Base-by-base conservation (phyloP, 2,113 vertebrate genomes). In the Alexandromys fortis region DNA sequence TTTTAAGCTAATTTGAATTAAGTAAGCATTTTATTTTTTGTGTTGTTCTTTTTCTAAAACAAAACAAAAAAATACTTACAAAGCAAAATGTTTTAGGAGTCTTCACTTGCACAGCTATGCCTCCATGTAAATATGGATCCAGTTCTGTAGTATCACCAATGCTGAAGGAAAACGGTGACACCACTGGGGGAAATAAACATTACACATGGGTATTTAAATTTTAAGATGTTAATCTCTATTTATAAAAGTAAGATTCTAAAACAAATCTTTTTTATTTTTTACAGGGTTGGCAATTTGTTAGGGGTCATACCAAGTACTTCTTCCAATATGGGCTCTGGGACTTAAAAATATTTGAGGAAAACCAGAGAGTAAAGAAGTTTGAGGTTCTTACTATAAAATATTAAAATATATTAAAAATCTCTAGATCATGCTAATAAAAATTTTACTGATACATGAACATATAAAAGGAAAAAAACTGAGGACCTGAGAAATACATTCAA, bases 101-200 rank as follows among this genome's bases (percentile, higher is more conserved):
- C 98, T 99, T 99, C 98, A 99, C 97, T 98, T 99, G 98, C 72
- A 99, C 97, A 97, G 99, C 99, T 98, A 99, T 99, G 58, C 99
- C 99, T 94, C 99, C 99, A 2, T 99, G 99, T 95, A 99, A 98
- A 96, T 99, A 99, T 72, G 99, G 98, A 94, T 99, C 99, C 97
- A 99, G 98, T 14, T 98, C 97, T 35, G 99, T 99, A 2, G 99
- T 99, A 97, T 99, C 98, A 55, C 99, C 99, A 97, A 99, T 99
- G 96, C 99, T 98, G 98, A 99, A 99, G 97, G 99, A 99, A 97
- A 99, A 98, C 42, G 99, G 99, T 87, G 99, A 99, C 83, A 99
- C 93, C 96, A 99, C 99, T 99, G 98, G 61, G 98, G 77, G 95
- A 77, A 97, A 97, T 24, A 42, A 38, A 87, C 16, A 94, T 96